Evolutionary conservation across 2,113 vertebrate species (phyloP).

Genomic region (Antigone vipio): DNA sequence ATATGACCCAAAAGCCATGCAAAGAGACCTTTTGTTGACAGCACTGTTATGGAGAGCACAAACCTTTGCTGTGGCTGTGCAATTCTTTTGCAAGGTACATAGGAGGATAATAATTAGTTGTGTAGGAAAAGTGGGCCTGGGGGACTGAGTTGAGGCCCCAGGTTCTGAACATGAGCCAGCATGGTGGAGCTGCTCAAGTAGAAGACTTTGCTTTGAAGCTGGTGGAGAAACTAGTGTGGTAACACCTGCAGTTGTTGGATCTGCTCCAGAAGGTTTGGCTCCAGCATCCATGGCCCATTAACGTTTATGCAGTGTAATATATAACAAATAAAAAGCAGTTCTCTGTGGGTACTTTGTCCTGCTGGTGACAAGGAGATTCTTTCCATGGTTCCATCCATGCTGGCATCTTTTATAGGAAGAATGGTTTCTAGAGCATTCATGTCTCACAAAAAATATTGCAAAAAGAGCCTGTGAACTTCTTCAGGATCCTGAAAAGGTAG

Average conservation of each 20-base stretch:
- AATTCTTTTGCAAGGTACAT: neutral
- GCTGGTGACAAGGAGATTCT: neutral
- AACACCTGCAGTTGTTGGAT: neutral
- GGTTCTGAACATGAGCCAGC: neutral
- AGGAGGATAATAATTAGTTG: neutral
- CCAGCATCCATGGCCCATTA: neutral
- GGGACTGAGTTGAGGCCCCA: neutral
- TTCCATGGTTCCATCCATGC: neutral
- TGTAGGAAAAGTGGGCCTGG: neutral
- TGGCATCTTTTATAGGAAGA: neutral
- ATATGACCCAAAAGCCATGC: neutral
- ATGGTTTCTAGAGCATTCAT: neutral
- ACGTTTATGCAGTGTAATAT: neutral
- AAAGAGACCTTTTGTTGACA: neutral
- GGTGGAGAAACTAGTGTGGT: neutral
- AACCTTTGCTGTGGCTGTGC: neutral
- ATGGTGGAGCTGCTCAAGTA: neutral
- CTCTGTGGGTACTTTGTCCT: neutral
- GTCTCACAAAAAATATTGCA: neutral
- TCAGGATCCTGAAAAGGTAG: neutral
- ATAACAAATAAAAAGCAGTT: neutral
- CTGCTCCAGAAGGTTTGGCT: constrained; percentile 5
- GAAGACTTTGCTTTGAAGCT: neutral
- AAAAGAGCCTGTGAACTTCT: neutral
- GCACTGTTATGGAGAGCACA: neutral